Conservation (phyloP, 2,888 invertebrate genomes). For the Xylota sylvarum region DNA sequence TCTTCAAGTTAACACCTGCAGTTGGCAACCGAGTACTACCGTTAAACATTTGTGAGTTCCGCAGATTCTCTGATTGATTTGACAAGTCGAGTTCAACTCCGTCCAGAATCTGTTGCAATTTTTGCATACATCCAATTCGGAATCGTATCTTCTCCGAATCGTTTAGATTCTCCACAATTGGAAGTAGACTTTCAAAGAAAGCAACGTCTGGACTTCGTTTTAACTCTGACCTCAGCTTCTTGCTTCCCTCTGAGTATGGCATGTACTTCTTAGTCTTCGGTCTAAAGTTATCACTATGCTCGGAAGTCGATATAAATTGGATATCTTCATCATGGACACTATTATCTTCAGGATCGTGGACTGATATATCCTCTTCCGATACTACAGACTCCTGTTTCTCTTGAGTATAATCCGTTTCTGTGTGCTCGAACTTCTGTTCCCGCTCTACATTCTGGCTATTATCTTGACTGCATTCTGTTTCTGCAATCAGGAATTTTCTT, state of each 20-base stretch:
- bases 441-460: too few species aligned
- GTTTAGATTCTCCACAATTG: neutral
- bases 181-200: conserved; percentile 16
- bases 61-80: neutral
- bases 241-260: neutral
- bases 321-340: neutral
- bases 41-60: neutral
- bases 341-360: neutral
- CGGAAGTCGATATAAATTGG: neutral
- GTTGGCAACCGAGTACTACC: too few species aligned
- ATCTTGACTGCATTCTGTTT: neutral
- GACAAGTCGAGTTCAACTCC: neutral
- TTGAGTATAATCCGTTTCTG: neutral
- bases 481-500: neutral
- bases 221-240: neutral
- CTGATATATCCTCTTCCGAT: neutral
- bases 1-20: too few species aligned
- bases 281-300: neutral
- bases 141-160: conserved; percentile 23
- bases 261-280: neutral
- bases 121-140: neutral
- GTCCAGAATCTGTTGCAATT: neutral
- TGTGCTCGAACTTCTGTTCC: neutral
- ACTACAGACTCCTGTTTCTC: neutral
- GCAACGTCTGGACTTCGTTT: neutral